Conservation (phyloP, 2,888 invertebrate genomes). For the Gerosis bhagava region DNA sequence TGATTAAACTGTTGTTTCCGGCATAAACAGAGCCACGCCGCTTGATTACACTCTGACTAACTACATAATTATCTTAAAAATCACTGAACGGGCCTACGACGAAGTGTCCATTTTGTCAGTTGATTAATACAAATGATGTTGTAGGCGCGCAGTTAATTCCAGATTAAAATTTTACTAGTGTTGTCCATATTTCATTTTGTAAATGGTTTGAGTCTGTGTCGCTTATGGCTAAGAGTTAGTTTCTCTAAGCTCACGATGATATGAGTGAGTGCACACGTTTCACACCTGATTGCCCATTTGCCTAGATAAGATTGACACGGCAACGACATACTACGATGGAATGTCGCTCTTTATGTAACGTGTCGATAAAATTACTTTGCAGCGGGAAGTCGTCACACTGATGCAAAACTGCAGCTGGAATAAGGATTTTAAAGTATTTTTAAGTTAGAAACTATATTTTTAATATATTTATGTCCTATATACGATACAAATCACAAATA, state of each 20-base stretch:
- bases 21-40: constrained; percentile 3
- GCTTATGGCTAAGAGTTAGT: neutral
- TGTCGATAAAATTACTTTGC: constrained; percentile 11
- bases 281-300: constrained; percentile 36
- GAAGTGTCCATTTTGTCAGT: constrained; percentile 12
- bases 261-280: constrained; percentile 35
- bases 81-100: constrained; percentile 17
- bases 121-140: constrained; percentile 23
- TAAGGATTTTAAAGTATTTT: no score
- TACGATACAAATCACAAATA: no score
- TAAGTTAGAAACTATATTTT: no score
- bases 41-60: constrained; percentile 14
- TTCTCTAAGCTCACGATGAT: constrained; percentile 22
- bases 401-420: no score
- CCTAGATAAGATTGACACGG: constrained; percentile 39
- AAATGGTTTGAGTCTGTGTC: no score
- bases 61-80: constrained; percentile 18
- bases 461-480: no score
- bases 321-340: constrained; percentile 28
- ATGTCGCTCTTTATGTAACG: constrained; percentile 38
- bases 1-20: constrained; percentile 15
- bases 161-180: constrained; percentile 8
- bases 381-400: constrained; percentile 17
- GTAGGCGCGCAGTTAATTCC: constrained; percentile 5
- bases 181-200: neutral